Evolutionary conservation across 2,113 vertebrate species (phyloP).

Genomic region (Actinemys pallida): DNA sequence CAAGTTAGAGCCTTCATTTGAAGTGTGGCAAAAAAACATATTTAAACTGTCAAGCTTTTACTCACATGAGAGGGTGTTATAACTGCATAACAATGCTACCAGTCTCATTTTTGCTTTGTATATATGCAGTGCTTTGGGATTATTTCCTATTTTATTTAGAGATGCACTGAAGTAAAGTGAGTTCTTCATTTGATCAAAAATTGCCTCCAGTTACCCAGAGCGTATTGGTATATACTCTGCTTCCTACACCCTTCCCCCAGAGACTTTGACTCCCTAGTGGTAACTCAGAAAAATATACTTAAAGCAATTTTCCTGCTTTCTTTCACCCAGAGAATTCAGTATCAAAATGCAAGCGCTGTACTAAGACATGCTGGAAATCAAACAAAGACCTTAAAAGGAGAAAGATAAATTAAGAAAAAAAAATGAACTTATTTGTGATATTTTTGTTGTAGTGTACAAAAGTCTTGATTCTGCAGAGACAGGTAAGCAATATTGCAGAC

Average conservation of each 20-base stretch:
- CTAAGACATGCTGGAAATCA: background rate
- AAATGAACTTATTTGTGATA: background rate
- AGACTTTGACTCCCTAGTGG: background rate
- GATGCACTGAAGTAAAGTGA: constrained; percentile 47
- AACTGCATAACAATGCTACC: background rate
- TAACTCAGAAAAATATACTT: background rate
- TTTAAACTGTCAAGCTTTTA: constrained; percentile 64
- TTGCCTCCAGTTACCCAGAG: constrained; percentile 53
- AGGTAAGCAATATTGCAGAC: background rate
- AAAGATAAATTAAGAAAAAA: background rate
- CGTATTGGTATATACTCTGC: constrained; percentile 12
- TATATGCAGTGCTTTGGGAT: constrained; percentile 31
- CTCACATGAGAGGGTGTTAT: constrained; percentile 28
- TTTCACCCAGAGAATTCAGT: background rate
- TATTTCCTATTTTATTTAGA: constrained; percentile 44
- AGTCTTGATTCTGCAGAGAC: background rate
- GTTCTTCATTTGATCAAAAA: constrained; percentile 42
- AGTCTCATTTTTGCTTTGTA: constrained; percentile 21
- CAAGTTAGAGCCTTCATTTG: background rate
- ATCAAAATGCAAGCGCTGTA: background rate
- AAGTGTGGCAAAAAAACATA: constrained; percentile 25
- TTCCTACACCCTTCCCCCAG: constrained; percentile 20
- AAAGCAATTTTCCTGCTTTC: background rate
- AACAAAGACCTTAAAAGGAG: background rate
- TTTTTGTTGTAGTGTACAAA: background rate